phyloP scores from a whole-genome alignment of 2,797 vertebrate genomes.

The Gorsachius magnificus region DNA sequence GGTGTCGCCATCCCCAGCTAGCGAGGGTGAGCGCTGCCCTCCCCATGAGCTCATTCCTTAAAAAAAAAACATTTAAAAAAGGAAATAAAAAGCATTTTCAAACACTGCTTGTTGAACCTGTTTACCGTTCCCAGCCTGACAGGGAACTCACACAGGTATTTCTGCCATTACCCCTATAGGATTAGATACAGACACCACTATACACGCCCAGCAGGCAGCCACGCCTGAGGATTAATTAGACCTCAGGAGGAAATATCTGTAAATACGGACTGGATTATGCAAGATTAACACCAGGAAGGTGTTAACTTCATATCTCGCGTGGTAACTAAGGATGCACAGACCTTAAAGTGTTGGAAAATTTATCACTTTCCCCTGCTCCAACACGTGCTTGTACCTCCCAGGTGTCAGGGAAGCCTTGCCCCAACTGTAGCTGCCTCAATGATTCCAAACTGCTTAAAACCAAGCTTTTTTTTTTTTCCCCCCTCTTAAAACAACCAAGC shows the following conservation, averaged over 20 bases:
- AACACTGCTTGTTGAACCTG: neutral
- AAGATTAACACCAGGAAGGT: neutral
- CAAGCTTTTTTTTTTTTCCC: neutral
- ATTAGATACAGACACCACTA: neutral
- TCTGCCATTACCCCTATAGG: neutral
- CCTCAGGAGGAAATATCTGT: neutral
- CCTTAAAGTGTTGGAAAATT: neutral
- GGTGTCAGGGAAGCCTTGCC: neutral
- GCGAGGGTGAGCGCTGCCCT: fast-evolving
- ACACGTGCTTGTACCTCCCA: neutral
- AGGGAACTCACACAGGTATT: neutral
- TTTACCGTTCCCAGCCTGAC: neutral
- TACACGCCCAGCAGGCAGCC: neutral
- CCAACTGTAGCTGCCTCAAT: fast-evolving
- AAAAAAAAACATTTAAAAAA: neutral
- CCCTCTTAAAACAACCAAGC: neutral
- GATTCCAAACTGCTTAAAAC: neutral
- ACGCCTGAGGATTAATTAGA: neutral
- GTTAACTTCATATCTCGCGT: neutral
- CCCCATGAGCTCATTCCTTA: neutral
- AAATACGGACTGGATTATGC: neutral
- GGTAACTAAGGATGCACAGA: neutral
- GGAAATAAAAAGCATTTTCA: neutral
- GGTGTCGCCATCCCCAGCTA: neutral
- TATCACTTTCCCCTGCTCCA: neutral